These are phyloP conservation scores for Ahaetulla prasina DNA, from an alignment of 2,113 vertebrate genomes.

Conservation along the genomic window DNA sequence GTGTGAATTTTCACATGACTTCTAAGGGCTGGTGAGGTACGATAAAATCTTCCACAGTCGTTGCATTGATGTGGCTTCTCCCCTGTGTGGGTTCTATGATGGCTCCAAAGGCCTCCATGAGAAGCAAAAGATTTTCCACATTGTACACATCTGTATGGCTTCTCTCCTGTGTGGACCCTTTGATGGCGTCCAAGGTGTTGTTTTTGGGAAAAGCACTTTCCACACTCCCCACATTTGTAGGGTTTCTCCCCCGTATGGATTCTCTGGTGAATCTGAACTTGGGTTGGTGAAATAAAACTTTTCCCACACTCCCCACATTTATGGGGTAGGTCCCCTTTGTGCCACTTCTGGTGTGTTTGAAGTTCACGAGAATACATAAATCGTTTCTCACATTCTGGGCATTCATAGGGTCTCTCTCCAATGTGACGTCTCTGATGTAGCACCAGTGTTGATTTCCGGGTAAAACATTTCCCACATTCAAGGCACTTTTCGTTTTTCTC, in stretches of 20 bases:
- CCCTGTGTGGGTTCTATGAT: background rate
- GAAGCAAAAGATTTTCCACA: too few relatives aligned
- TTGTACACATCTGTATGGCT: background rate
- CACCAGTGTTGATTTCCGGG: fast-evolving
- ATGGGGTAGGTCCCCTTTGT: background rate
- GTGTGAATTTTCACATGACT: background rate
- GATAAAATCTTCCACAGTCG: background rate
- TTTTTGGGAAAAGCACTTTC: background rate
- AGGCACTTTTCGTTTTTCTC: background rate
- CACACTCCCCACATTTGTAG: background rate
- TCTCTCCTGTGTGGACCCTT: background rate
- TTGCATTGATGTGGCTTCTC: background rate
- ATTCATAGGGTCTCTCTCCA: background rate
- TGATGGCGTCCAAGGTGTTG: background rate
- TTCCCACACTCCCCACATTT: background rate
- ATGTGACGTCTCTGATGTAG: fast-evolving
- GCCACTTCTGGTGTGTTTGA: background rate
- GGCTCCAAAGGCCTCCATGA: background rate
- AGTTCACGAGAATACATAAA: background rate
- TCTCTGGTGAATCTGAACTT: background rate
- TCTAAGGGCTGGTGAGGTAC: background rate
- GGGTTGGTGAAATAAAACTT: background rate
- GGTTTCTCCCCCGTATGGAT: background rate
- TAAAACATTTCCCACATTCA: background rate
- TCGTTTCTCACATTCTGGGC: background rate